A percentile compares a stretch with the other conserved stretches of the same genome.
Conservation (phyloP, 2,113 vertebrate genomes). For the Nycticryphes semicollaris region DNA sequence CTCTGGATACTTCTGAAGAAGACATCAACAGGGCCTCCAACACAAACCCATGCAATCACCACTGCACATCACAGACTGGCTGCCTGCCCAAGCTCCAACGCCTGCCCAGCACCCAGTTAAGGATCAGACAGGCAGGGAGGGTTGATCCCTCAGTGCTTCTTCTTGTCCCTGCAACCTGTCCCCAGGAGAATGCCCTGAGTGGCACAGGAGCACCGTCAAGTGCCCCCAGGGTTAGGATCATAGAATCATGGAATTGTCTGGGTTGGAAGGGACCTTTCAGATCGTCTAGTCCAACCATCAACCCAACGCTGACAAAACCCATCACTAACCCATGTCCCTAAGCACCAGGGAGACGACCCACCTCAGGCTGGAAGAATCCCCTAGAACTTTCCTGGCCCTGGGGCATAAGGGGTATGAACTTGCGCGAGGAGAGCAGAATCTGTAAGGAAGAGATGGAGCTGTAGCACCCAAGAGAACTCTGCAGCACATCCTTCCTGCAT, state of each 20-base stretch:
- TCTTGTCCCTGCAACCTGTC: not conserved
- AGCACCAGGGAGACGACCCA: not conserved
- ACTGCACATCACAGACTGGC: not conserved
- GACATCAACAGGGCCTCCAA: not conserved
- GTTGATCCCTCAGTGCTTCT: not conserved
- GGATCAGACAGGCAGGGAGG: not conserved
- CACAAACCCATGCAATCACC: not conserved
- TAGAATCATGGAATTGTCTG: not conserved
- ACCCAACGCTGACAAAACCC: no score
- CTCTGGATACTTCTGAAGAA: not conserved
- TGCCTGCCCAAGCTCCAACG: not conserved
- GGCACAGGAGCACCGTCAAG: not conserved
- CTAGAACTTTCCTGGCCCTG: not conserved
- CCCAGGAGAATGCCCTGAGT: not conserved
- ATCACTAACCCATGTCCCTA: no score
- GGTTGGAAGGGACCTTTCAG: not conserved
- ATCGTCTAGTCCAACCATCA: no score
- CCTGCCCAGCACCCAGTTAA: not conserved
- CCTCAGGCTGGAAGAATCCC: not conserved
- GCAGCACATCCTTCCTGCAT: not conserved
- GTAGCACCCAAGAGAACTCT: not conserved
- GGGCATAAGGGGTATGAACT: not conserved
- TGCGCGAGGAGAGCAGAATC: not conserved
- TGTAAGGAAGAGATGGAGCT: not conserved
- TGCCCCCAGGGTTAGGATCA: not conserved